These are phyloP conservation scores for Nibea albiflora DNA, from an alignment of 2,113 vertebrate species.

Conservation along the genomic window DNA sequence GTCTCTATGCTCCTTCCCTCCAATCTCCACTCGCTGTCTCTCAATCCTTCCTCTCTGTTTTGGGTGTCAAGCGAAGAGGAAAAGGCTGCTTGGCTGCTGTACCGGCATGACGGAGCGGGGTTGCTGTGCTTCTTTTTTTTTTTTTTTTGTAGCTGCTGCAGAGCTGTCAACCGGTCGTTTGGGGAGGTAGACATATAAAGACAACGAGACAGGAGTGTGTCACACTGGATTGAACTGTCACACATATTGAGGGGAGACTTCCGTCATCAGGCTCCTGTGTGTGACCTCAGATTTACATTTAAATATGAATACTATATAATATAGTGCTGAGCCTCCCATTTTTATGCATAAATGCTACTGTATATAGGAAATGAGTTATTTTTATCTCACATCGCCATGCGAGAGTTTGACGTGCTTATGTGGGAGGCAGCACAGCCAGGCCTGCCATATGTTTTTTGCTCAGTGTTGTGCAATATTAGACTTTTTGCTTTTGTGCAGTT, in stretches of 20 bases:
- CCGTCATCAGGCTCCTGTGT: conserved; percentile 43
- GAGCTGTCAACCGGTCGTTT: conserved; percentile 65
- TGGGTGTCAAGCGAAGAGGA: conserved; percentile 39
- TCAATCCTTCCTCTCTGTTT: conserved; percentile 43
- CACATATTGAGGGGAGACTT: conserved; percentile 51
- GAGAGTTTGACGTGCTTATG: not conserved
- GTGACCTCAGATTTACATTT: conserved; percentile 21
- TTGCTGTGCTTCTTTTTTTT: conserved; percentile 5
- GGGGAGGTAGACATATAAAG: conserved; percentile 53
- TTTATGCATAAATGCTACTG: conserved; percentile 5
- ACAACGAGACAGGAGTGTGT: conserved; percentile 60
- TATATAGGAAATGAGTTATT: not conserved
- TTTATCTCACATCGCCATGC: not conserved
- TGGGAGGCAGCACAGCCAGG: not conserved
- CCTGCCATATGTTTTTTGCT: not conserved
- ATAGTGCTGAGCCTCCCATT: not conserved
- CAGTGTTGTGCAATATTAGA: conserved; percentile 1
- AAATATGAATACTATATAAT: conserved; percentile 29
- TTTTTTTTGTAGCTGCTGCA: conserved; percentile 35
- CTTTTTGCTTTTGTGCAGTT: not conserved
- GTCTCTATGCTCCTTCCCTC: conserved; percentile 15
- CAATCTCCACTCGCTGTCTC: conserved; percentile 18
- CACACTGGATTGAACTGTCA: conserved; percentile 76
- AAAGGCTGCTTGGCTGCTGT: conserved; percentile 50
- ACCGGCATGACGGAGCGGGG: conserved; percentile 46